Evolutionary conservation across 64 coral and sea anemone species (phyloP).

Genomic region (Platygyra sinensis): DNA sequence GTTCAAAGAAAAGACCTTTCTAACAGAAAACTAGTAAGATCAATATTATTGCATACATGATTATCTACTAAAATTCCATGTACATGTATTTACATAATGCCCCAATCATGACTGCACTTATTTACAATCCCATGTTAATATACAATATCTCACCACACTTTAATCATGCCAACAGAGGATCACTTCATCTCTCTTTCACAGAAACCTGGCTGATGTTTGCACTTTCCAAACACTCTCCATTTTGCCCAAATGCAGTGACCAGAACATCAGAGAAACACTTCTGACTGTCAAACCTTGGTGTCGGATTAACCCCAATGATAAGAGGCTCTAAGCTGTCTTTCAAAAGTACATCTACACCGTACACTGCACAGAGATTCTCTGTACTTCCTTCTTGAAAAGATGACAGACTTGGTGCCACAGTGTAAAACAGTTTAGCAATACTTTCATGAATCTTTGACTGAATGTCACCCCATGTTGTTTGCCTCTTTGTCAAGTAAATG

Average conservation of each 20-base stretch:
- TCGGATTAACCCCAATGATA: slow-evolving; percentile 53
- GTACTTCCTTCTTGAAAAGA: slow-evolving; percentile 19
- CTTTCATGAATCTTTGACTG: slow-evolving; percentile 43
- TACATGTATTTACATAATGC: slow-evolving; percentile 18
- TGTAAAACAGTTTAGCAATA: slow-evolving; percentile 64
- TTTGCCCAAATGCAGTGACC: slow-evolving; percentile 27
- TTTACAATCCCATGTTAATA: background rate
- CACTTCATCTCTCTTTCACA: background rate
- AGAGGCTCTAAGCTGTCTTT: slow-evolving; percentile 42
- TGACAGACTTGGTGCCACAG: slow-evolving; percentile 51
- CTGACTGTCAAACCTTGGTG: slow-evolving; percentile 45
- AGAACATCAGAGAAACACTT: slow-evolving; percentile 53
- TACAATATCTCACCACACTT: background rate
- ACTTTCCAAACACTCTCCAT: background rate
- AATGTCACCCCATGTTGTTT: slow-evolving; percentile 58
- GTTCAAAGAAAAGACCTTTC: too few species aligned
- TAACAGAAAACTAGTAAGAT: background rate
- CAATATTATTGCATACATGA: background rate
- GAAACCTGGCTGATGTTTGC: slow-evolving; percentile 20
- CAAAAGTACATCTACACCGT: slow-evolving; percentile 67
- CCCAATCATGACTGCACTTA: background rate
- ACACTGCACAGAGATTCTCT: slow-evolving; percentile 42
- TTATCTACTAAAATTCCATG: background rate
- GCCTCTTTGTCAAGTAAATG: slow-evolving; percentile 41
- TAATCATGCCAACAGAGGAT: background rate